These are phyloP conservation scores for Argyrosomus japonicus DNA, from an alignment of 2,113 vertebrate genomes.

Conservation along the genomic window DNA sequence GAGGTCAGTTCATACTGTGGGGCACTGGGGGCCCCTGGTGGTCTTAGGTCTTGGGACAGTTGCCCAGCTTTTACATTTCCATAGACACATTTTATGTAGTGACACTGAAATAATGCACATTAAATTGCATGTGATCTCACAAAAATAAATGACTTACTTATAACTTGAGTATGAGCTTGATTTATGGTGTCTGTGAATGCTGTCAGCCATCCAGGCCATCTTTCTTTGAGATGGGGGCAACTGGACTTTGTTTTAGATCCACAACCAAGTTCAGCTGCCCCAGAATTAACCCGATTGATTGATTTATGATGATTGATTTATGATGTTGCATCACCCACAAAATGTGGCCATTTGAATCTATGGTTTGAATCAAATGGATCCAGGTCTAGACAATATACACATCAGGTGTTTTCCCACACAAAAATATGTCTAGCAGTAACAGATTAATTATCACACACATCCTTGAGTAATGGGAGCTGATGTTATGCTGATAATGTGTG, in stretches of 20 bases:
- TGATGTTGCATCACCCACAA: neutral
- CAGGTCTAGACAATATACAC: neutral
- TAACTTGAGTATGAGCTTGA: neutral
- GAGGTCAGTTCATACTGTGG: neutral
- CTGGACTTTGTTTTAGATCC: too few species aligned
- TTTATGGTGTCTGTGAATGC: neutral
- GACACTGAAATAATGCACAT: neutral
- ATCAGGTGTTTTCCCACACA: neutral
- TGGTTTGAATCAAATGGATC: neutral
- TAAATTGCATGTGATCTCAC: neutral
- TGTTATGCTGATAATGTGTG: neutral
- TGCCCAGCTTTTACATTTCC: neutral
- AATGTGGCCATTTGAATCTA: neutral
- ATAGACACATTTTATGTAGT: neutral
- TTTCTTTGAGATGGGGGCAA: too few species aligned
- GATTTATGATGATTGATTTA: neutral
- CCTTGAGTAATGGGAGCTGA: too few species aligned
- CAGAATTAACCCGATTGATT: too few species aligned
- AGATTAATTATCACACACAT: neutral
- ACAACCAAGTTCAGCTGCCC: too few species aligned
- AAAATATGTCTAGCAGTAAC: neutral
- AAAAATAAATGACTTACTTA: neutral
- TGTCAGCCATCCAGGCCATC: too few species aligned
- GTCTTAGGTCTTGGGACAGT: constrained; percentile 4
- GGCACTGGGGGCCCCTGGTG: constrained; percentile 38